phyloP scores from a whole-genome alignment of 2,113 vertebrate genomes.

The Sturnus vulgaris region DNA sequence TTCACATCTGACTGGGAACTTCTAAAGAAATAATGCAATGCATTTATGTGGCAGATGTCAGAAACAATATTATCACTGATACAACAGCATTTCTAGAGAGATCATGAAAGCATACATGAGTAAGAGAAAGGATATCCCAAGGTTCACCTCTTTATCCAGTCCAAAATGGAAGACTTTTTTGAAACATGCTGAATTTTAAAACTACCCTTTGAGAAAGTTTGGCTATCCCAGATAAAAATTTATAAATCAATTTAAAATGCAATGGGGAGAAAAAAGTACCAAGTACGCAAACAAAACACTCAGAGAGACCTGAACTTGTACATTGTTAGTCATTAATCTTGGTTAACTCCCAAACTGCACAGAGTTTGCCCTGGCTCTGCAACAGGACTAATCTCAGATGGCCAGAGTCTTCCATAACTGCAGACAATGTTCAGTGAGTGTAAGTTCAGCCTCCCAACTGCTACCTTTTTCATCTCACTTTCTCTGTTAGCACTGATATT shows the following conservation, averaged over 20 bases:
- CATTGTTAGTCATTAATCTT: background rate
- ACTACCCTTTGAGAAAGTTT: background rate
- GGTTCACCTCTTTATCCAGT: background rate
- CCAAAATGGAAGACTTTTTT: background rate
- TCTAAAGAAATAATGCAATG: background rate
- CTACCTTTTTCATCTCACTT: background rate
- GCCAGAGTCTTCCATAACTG: background rate
- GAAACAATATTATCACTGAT: background rate
- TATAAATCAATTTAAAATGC: background rate
- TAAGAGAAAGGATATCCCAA: background rate
- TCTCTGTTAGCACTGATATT: background rate
- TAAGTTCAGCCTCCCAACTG: rapidly evolving
- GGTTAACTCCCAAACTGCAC: background rate
- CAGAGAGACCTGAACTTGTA: background rate
- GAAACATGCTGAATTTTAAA: background rate
- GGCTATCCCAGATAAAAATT: background rate
- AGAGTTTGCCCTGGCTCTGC: background rate
- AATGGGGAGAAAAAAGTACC: background rate
- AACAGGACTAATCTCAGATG: background rate
- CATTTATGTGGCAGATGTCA: background rate
- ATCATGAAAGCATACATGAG: background rate
- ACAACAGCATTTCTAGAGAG: background rate
- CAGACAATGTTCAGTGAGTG: background rate
- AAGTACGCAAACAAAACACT: background rate
- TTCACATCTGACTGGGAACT: background rate